phyloP scores from a whole-genome alignment of 2,888 invertebrate genomes.

The Shargacucullia verbasci region DNA sequence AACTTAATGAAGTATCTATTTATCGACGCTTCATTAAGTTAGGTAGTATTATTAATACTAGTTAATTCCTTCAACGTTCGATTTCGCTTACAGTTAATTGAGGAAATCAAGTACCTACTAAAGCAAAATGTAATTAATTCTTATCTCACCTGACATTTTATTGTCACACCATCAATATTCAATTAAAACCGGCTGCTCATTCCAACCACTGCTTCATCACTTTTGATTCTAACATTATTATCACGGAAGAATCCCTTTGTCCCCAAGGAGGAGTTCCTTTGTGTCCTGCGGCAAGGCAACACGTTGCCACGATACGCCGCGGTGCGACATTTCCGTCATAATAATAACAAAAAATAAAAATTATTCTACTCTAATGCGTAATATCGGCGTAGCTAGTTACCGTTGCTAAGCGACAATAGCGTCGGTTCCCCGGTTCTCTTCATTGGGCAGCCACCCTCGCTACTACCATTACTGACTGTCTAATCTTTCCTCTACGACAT shows the following conservation, averaged over 20 bases:
- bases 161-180: conserved; percentile 17
- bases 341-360: conserved; percentile 74
- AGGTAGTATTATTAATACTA: too few relatives aligned
- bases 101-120: too few relatives aligned
- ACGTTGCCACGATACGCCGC: conserved; percentile 81
- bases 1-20: too few relatives aligned
- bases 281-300: conserved; percentile 52
- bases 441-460: too few relatives aligned
- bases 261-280: too few relatives aligned
- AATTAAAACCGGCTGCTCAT: conserved; percentile 10
- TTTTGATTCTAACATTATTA: conserved; percentile 11
- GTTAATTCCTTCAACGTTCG: too few relatives aligned
- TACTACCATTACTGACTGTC: too few relatives aligned
- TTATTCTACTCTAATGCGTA: conserved; percentile 63
- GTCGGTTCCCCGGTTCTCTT: conserved; percentile 7
- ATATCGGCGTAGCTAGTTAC: conserved; percentile 58
- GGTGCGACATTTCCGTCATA: conserved; percentile 79
- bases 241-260: conserved; percentile 48
- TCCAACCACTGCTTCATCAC: conserved; percentile 10
- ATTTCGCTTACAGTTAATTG: too few relatives aligned
- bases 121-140: neutral
- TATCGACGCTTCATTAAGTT: too few relatives aligned
- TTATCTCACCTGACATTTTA: conserved; percentile 51
- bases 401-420: conserved; percentile 70
- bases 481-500: too few relatives aligned